Percentiles rank a stretch among this genome's conserved stretches.
Conservation (phyloP, 2,797 vertebrate genomes). For the Chloroceryle inda region DNA sequence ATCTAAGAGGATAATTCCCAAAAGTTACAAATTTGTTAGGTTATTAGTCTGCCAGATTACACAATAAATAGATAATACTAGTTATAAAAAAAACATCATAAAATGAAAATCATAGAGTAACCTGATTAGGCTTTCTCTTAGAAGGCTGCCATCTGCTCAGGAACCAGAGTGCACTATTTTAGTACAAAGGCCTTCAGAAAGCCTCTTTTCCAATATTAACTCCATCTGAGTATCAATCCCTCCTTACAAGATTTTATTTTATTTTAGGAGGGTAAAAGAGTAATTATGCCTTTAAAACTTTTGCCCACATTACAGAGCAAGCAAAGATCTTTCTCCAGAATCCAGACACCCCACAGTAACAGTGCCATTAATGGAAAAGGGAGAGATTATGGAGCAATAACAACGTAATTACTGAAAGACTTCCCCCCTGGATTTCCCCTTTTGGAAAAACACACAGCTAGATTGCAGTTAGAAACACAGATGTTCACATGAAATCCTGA, state of each 20-base stretch:
- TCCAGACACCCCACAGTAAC: neutral
- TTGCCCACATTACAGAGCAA: neutral
- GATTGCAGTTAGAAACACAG: neutral
- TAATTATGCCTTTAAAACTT: neutral
- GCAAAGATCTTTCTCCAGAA: accelerated
- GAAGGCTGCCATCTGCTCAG: slow-evolving; percentile 40
- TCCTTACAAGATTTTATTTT: neutral
- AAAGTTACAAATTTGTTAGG: neutral
- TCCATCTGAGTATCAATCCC: neutral
- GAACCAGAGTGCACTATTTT: neutral
- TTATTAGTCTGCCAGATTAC: slow-evolving; percentile 42
- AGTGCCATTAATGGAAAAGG: neutral
- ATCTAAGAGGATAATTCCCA: neutral
- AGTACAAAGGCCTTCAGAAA: slow-evolving; percentile 25
- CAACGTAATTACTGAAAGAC: neutral
- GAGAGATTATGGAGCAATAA: neutral
- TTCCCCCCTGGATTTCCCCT: neutral
- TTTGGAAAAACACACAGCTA: neutral
- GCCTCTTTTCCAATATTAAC: slow-evolving; percentile 24
- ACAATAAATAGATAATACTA: slow-evolving; percentile 14
- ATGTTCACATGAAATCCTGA: slow-evolving; percentile 5
- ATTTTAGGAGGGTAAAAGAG: too few relatives aligned
- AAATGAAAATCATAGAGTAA: slow-evolving; percentile 25
- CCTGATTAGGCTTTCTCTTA: neutral
- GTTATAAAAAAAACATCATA: slow-evolving; percentile 6